Evolutionary conservation across 1,140 invertebrate genomes (phyloP).

Genomic region (Meloidogyne exigua): DNA sequence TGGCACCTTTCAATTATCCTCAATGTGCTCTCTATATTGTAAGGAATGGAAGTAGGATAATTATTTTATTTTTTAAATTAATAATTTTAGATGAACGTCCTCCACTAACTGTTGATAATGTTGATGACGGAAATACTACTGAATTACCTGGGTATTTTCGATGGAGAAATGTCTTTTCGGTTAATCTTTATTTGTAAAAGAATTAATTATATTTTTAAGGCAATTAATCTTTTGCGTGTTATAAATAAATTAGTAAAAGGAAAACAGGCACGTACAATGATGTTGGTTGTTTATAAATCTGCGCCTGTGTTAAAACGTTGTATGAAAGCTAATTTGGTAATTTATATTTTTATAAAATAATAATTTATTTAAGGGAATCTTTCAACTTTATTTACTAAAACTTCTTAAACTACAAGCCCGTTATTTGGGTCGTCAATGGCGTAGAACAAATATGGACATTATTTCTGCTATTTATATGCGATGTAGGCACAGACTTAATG

Average conservation of each 20-base stretch:
- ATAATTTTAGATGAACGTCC: slow-evolving; percentile 82
- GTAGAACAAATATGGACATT: slow-evolving; percentile 98
- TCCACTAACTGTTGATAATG: slow-evolving; percentile 85
- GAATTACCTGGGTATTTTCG: slow-evolving; percentile 70
- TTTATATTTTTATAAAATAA: neutral
- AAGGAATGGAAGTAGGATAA: slow-evolving; percentile 44
- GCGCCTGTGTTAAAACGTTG: slow-evolving; percentile 95
- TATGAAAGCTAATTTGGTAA: slow-evolving; percentile 72
- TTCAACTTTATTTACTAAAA: slow-evolving; percentile 96
- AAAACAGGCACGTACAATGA: slow-evolving; percentile 92
- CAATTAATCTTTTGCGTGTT: slow-evolving; percentile 92
- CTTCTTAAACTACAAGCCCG: slow-evolving; percentile 99
- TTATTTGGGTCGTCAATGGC: slow-evolving; percentile 96
- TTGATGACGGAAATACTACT: slow-evolving; percentile 66
- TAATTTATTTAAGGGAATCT: slow-evolving; percentile 77
- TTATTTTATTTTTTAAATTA: neutral
- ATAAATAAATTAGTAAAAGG: slow-evolving; percentile 94
- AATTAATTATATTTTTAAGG: slow-evolving; percentile 65
- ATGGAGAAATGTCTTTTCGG: slow-evolving; percentile 94
- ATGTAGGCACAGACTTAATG: slow-evolving; percentile 80
- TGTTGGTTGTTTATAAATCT: slow-evolving; percentile 98
- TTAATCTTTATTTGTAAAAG: neutral
- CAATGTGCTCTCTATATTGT: slow-evolving; percentile 52
- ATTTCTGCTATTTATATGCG: slow-evolving; percentile 98
- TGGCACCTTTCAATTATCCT: slow-evolving; percentile 57